Percentiles rank a stretch among this genome's conserved stretches.
phyloP scores from a whole-genome alignment of 2,888 invertebrate genomes.

The Orthosia cruda region DNA sequence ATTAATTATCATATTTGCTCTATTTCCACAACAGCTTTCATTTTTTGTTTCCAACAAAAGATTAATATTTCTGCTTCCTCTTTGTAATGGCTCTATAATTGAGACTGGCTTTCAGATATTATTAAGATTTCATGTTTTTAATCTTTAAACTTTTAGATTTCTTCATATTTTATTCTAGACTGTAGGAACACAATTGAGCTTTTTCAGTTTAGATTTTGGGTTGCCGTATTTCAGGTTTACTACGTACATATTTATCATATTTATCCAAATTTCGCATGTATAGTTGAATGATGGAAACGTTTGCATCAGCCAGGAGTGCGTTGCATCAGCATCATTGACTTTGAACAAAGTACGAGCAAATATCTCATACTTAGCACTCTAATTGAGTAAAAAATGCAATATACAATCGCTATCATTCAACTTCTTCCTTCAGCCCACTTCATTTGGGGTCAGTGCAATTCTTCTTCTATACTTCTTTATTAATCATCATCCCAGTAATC shows the following conservation, averaged over 20 bases:
- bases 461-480: background rate
- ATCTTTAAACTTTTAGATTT: background rate
- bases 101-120: constrained; percentile 11
- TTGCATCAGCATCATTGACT: background rate
- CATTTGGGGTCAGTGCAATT: background rate
- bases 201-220: background rate
- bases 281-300: background rate
- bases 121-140: constrained; percentile 25
- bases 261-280: background rate
- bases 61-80: background rate
- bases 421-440: background rate
- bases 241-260: background rate
- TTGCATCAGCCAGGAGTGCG: background rate
- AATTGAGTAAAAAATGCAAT: too few species aligned
- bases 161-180: background rate
- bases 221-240: background rate
- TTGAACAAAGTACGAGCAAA: too few species aligned
- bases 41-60: constrained; percentile 5
- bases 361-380: background rate
- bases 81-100: constrained; percentile 27
- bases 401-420: background rate
- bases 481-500: background rate
- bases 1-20: background rate
- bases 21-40: background rate
- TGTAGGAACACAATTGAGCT: background rate